Percentiles rank a stretch among this genome's conserved stretches.
Evolutionary conservation across 2,113 vertebrate genomes (phyloP).

Genomic region (Leptobrachium ailaonicum): DNA sequence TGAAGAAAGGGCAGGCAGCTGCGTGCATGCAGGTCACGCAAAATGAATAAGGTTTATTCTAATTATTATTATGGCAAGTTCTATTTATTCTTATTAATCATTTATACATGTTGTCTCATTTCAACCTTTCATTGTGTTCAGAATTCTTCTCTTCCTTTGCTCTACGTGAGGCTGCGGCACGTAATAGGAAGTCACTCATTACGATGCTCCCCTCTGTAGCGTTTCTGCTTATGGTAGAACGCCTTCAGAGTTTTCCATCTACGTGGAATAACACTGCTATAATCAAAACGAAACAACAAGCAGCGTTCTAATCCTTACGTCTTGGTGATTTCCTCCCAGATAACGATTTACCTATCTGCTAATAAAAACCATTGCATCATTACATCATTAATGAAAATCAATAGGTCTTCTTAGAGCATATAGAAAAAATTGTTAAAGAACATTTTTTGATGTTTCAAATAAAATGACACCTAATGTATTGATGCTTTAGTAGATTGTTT

Average conservation of each 20-base stretch:
- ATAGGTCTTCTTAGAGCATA: conserved; percentile 65
- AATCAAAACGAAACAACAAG: conserved; percentile 72
- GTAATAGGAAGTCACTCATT: conserved; percentile 20
- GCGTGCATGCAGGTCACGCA: too few species aligned
- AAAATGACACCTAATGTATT: too few species aligned
- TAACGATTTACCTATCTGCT: conserved; percentile 64
- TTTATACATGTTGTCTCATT: too few species aligned
- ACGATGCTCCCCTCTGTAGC: background rate
- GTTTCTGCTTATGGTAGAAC: conserved; percentile 34
- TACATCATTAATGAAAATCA: conserved; percentile 74
- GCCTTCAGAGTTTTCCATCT: conserved; percentile 72
- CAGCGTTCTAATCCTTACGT: conserved; percentile 65
- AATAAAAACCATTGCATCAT: conserved; percentile 59
- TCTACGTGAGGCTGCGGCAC: too few species aligned
- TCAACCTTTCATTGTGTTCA: too few species aligned
- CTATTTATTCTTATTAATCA: too few species aligned
- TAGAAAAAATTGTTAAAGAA: conserved; percentile 45
- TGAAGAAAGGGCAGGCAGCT: too few species aligned
- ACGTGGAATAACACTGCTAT: conserved; percentile 69
- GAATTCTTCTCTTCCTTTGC: too few species aligned
- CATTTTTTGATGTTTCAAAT: too few species aligned
- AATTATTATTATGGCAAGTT: too few species aligned
- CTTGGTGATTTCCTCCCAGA: conserved; percentile 74
- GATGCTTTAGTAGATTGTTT: too few species aligned
- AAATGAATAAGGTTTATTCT: too few species aligned